A percentile compares a stretch with the other conserved stretches of the same genome.
These are phyloP conservation scores for Cephus pygmeus DNA, from an alignment of 2,888 invertebrate species.

Conservation along the genomic window DNA sequence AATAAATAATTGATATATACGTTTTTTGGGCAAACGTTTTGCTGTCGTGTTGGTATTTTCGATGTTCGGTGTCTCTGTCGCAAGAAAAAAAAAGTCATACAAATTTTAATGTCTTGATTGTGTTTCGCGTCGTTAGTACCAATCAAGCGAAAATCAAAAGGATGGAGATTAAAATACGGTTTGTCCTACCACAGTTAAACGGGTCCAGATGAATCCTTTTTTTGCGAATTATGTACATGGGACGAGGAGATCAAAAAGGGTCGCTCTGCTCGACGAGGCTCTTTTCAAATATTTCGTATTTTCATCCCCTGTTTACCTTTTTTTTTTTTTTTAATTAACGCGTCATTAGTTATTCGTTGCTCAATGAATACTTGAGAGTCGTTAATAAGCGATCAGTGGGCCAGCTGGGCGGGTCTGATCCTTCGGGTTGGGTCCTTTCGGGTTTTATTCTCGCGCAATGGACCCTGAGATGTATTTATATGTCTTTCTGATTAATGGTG, in stretches of 20 bases:
- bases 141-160: neutral
- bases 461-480: neutral
- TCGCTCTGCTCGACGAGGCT: neutral
- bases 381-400: neutral
- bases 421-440: neutral
- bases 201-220: neutral
- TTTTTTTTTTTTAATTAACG: neutral
- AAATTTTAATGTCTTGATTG: neutral
- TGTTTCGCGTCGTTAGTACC: neutral
- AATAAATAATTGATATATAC: conserved; percentile 44
- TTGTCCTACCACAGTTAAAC: neutral
- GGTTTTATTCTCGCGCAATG: neutral
- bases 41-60: conserved; percentile 55
- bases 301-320: too few species aligned
- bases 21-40: conserved; percentile 48
- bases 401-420: conserved; percentile 1
- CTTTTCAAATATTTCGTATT: neutral
- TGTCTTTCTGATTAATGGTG: neutral
- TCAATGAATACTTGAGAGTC: neutral
- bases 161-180: neutral
- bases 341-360: neutral
- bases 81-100: conserved; percentile 12
- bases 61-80: conserved; percentile 46
- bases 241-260: neutral
- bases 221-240: neutral